These are phyloP conservation scores for Lomographa bimaculata DNA, from an alignment of 2,888 invertebrate genomes.

Conservation along the genomic window DNA sequence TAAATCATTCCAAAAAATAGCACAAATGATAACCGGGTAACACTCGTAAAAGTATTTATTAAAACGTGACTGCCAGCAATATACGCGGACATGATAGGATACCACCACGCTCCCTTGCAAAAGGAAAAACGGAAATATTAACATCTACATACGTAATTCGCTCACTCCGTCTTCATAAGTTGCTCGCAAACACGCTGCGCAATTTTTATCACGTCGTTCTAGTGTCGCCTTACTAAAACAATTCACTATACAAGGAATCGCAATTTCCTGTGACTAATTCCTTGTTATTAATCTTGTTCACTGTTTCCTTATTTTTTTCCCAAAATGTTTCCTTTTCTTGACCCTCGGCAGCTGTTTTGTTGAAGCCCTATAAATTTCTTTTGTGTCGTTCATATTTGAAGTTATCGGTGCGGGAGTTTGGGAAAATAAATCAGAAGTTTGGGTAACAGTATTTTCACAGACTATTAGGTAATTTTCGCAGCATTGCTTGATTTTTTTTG, in stretches of 20 bases:
- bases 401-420: slow-evolving; percentile 25
- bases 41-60: slow-evolving; percentile 27
- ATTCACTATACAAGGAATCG: slow-evolving; percentile 69
- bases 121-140: slow-evolving; percentile 48
- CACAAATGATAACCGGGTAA: too few relatives aligned
- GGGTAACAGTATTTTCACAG: slow-evolving; percentile 25
- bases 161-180: slow-evolving; percentile 61
- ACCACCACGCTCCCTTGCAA: slow-evolving; percentile 38
- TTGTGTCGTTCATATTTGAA: slow-evolving; percentile 28
- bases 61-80: slow-evolving; percentile 34
- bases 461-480: slow-evolving; percentile 24
- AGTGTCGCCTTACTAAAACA: slow-evolving; percentile 48
- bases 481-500: slow-evolving; percentile 15
- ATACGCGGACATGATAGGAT: slow-evolving; percentile 33
- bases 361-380: slow-evolving; percentile 27
- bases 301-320: slow-evolving; percentile 52
- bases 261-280: slow-evolving; percentile 72
- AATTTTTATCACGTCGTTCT: slow-evolving; percentile 57
- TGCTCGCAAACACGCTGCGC: slow-evolving; percentile 51
- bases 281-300: slow-evolving; percentile 67
- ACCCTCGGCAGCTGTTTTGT: slow-evolving; percentile 26
- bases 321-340: slow-evolving; percentile 21
- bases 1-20: too few relatives aligned
- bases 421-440: slow-evolving; percentile 26
- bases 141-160: slow-evolving; percentile 61